A percentile compares a stretch with the other conserved stretches of the same genome.
These are phyloP conservation scores for Cephus rjabovi DNA, from an alignment of 2,888 invertebrate genomes.

Conservation along the genomic window DNA sequence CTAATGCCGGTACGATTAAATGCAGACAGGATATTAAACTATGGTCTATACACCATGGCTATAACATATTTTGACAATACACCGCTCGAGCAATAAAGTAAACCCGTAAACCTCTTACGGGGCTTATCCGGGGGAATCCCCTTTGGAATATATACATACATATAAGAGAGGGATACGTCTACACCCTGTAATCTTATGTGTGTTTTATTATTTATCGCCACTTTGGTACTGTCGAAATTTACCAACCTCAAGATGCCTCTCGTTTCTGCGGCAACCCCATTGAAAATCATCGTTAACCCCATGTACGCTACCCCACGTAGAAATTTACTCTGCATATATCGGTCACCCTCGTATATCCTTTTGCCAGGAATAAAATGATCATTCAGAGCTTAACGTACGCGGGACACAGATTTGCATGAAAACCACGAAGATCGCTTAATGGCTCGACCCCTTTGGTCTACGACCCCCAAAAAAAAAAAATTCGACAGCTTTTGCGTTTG, in stretches of 20 bases:
- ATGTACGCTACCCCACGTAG: not conserved
- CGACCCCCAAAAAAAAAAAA: not conserved
- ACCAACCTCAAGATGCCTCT: not conserved
- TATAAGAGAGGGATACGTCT: constrained; percentile 10
- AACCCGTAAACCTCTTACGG: constrained; percentile 54
- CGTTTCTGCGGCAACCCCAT: not conserved
- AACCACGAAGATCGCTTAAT: constrained; percentile 17
- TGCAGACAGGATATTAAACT: constrained; percentile 64
- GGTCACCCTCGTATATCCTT: not conserved
- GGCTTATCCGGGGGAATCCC: constrained; percentile 40
- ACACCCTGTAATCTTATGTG: constrained; percentile 17
- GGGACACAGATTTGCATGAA: not conserved
- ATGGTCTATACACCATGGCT: constrained; percentile 34
- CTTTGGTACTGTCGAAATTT: constrained; percentile 2
- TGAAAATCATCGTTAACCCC: not conserved
- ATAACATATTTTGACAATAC: constrained; percentile 61
- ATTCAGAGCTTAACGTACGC: not conserved
- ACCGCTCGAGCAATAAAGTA: constrained; percentile 55
- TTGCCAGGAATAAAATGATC: not conserved
- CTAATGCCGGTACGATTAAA: constrained; percentile 62
- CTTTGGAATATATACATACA: constrained; percentile 18
- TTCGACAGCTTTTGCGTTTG: constrained; percentile 15
- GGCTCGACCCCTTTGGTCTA: constrained; percentile 3
- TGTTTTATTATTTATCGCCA: constrained; percentile 23
- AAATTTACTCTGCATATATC: not conserved